phyloP scores from a whole-genome alignment of 2,797 vertebrate genomes.

The Luscinia megarhynchos region DNA sequence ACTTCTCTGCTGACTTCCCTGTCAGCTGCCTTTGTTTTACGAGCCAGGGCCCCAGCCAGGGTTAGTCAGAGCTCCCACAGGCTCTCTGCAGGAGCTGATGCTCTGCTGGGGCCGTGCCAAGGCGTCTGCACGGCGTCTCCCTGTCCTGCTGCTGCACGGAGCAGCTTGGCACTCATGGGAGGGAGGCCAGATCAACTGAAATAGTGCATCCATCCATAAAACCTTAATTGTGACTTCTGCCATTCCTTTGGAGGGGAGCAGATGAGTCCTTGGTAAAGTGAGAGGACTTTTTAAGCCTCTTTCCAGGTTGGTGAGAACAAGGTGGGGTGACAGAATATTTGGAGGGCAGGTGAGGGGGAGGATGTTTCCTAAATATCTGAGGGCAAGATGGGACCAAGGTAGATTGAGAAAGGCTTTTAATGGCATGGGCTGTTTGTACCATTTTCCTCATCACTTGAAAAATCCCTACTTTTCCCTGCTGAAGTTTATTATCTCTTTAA shows the following conservation, averaged over 20 bases:
- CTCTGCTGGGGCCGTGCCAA: constrained; percentile 63
- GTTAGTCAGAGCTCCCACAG: constrained; percentile 41
- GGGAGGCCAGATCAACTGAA: constrained; percentile 32
- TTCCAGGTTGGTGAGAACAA: not conserved
- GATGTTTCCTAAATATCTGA: not conserved
- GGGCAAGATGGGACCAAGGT: not conserved
- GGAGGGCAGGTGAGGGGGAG: not conserved
- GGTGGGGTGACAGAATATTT: not conserved
- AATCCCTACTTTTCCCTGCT: not conserved
- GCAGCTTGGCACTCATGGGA: constrained; percentile 26
- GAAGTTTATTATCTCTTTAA: not conserved
- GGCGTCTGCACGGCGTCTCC: constrained; percentile 62
- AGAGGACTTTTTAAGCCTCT: not conserved
- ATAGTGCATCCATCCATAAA: constrained; percentile 8
- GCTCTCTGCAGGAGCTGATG: constrained; percentile 59
- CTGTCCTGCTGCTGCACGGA: constrained; percentile 7
- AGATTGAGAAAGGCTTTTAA: not conserved
- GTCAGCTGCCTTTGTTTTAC: constrained; percentile 62
- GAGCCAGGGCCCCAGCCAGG: constrained; percentile 47
- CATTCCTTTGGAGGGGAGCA: not conserved
- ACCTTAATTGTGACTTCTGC: not conserved
- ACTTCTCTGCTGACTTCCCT: constrained; percentile 5
- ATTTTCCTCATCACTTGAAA: not conserved
- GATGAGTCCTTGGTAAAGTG: not conserved
- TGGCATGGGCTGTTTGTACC: not conserved